phyloP scores from a whole-genome alignment of 2,888 invertebrate genomes.

The Heliconius aoede region DNA sequence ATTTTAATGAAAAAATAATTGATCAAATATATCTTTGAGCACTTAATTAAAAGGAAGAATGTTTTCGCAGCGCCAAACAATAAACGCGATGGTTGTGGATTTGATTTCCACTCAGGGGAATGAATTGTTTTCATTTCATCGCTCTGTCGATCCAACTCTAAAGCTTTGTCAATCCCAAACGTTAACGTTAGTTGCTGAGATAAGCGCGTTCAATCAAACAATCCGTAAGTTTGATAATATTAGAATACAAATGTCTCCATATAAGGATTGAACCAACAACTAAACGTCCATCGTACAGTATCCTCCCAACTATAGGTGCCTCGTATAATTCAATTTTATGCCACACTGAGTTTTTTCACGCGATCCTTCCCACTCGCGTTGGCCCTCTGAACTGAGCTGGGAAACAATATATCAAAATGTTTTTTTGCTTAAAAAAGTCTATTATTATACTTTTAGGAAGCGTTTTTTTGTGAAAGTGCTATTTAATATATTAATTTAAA shows the following conservation, averaged over 20 bases:
- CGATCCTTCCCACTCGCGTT: conserved; percentile 19
- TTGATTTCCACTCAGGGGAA: too few species aligned
- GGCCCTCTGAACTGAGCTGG: conserved; percentile 11
- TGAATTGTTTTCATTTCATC: too few species aligned
- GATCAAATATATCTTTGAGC: too few species aligned
- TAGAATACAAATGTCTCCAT: not conserved
- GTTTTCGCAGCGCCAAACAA: too few species aligned
- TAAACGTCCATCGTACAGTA: not conserved
- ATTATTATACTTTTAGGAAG: conserved; percentile 22
- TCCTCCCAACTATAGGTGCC: not conserved
- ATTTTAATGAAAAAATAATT: too few species aligned
- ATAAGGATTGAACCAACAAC: not conserved
- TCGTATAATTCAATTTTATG: conserved; percentile 18
- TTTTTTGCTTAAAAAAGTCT: conserved; percentile 16
- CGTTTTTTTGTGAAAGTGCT: not conserved
- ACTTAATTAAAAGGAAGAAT: too few species aligned
- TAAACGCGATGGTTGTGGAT: too few species aligned
- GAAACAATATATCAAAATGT: conserved; percentile 29
- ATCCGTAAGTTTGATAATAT: not conserved
- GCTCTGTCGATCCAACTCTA: not conserved
- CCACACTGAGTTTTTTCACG: conserved; percentile 22
- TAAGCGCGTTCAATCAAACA: not conserved
- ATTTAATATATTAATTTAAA: not conserved
- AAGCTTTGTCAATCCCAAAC: not conserved
- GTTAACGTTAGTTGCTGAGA: not conserved